Percentiles rank a stretch among this genome's conserved stretches.
phyloP scores from a whole-genome alignment of 2,113 vertebrate genomes.

The Heterotilapia buettikoferi region DNA sequence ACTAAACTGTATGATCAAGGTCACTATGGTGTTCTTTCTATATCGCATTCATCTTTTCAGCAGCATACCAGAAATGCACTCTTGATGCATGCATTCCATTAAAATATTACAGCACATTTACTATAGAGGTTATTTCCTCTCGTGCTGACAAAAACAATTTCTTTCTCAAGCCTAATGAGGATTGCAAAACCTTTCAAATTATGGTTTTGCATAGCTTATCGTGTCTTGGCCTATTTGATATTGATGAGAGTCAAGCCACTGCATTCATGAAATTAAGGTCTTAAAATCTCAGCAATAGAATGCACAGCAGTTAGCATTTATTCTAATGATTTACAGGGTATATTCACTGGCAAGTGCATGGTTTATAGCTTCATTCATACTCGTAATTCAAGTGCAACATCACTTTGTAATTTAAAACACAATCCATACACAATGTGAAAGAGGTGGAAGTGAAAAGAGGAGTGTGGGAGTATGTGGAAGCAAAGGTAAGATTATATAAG shows the following conservation, averaged over 20 bases:
- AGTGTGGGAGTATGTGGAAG: not conserved
- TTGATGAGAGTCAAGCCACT: constrained; percentile 49
- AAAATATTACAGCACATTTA: constrained; percentile 52
- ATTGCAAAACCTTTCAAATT: constrained; percentile 55
- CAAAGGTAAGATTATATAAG: not conserved
- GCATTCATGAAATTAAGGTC: constrained; percentile 47
- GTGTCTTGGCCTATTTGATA: constrained; percentile 37
- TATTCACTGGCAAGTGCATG: constrained; percentile 23
- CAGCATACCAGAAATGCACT: constrained; percentile 19
- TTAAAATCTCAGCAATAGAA: constrained; percentile 29
- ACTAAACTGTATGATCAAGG: constrained; percentile 20
- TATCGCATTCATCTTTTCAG: constrained; percentile 22
- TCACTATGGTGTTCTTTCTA: not conserved
- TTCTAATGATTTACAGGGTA: constrained; percentile 44
- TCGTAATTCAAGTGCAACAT: constrained; percentile 40
- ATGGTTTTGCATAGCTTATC: constrained; percentile 39
- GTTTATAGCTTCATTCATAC: constrained; percentile 33
- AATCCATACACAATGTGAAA: constrained; percentile 27
- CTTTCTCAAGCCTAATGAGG: constrained; percentile 53
- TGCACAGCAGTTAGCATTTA: constrained; percentile 38
- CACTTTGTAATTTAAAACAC: constrained; percentile 19
- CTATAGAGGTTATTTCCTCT: constrained; percentile 48
- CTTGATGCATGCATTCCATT: constrained; percentile 34
- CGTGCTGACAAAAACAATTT: constrained; percentile 57
- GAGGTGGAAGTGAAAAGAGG: not conserved